phyloP scores from a whole-genome alignment of 1,140 invertebrate species.

The Battus philenor region DNA sequence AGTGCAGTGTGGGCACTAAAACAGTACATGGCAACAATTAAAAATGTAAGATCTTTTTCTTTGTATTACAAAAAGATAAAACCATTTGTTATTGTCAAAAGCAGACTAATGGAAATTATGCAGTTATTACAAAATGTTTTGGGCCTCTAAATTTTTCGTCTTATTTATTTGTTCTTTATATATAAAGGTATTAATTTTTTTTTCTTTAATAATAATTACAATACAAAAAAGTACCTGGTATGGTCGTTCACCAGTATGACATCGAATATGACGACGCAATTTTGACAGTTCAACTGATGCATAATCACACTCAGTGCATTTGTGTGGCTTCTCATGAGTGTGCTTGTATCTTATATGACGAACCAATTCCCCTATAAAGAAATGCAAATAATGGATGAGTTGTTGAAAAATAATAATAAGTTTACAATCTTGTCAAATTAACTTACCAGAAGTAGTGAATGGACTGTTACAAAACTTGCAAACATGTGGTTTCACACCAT shows the following conservation, averaged over 20 bases:
- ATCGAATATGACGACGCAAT: slow-evolving; percentile 93
- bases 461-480: slow-evolving; percentile 95
- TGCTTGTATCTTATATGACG: slow-evolving; percentile 94
- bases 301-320: slow-evolving; percentile 96
- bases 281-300: slow-evolving; percentile 96
- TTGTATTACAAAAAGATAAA: too few species aligned
- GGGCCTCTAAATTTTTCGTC: too few species aligned
- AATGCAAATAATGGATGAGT: background rate
- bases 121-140: too few species aligned
- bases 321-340: slow-evolving; percentile 96
- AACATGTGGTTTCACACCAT: slow-evolving; percentile 94
- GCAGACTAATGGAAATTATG: too few species aligned
- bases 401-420: too few species aligned
- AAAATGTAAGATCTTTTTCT: too few species aligned
- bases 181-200: too few species aligned
- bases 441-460: slow-evolving; percentile 93
- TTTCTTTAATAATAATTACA: too few species aligned
- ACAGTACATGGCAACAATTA: too few species aligned
- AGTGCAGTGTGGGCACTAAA: slow-evolving; percentile 95
- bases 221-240: slow-evolving; percentile 86
- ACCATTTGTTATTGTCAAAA: too few species aligned
- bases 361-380: slow-evolving; percentile 88
- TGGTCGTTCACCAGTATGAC: slow-evolving; percentile 91
- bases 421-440: slow-evolving; percentile 15
- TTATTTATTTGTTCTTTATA: too few species aligned